Base-by-base conservation (phyloP, 2,888 invertebrate genomes). In the Hydrotaea diabolus region DNA sequence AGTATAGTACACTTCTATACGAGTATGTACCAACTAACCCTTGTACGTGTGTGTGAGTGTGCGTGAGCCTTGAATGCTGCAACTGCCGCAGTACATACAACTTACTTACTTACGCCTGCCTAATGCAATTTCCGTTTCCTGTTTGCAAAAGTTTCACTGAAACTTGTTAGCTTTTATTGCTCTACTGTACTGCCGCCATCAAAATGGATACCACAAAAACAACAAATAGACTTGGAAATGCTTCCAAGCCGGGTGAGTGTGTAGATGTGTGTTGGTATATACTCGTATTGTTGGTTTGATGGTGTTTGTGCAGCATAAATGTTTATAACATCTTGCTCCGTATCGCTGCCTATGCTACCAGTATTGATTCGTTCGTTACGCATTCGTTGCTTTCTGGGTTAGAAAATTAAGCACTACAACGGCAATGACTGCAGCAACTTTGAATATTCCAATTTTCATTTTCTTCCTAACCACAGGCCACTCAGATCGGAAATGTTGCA, bases 81-180 rank as follows among this genome's bases (percentile, higher is more conserved):
- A 62, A 55, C 19, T 77, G 31, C 36, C 77, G 43, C 36, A 71
- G 17, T 82, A 36, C 31, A 31, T 78, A 36, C n/a, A n/a, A n/a
- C n/a, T 82, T 79, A 79, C 79, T 76, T 57, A 74, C 69, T 77
- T 74, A 66, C 36, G 62, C 43, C 71, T 79, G 75, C 55, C 78
- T 82, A 72, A 82, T 79, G 72, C 75, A 76, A 79, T 79, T 72
- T 82, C 72, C 76, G 66, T 73, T 83, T 77, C 36, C 76, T 19
- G 66, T 79, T 79, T 66, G 72, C 26, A 64, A 75, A 77, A 74
- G 39, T 66, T 57, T 76, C 55, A 59, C 31, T 76, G 43, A 73
- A 59, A 73, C 72, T 76, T 72, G 46, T 72, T 59, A 78, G 64
- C 79, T 72, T 57, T 73, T 79, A 79, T 57, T 36, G 64, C 64